Base-by-base conservation (phyloP, 2,888 invertebrate genomes). In the Metopia argyrocephala region DNA sequence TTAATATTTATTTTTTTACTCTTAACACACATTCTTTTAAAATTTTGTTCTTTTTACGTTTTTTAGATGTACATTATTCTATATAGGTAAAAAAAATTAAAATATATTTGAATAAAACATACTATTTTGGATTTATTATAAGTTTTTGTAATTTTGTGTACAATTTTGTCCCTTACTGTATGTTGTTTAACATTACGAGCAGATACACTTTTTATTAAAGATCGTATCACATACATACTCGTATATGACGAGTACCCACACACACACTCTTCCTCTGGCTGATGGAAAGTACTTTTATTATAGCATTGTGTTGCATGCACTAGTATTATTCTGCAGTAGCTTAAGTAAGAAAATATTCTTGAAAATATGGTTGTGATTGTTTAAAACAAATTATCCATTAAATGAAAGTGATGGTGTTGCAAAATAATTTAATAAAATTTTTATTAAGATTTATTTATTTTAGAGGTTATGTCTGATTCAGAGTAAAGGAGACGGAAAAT, bases 331-430 rank as follows among this genome's bases (percentile, higher is more conserved):
- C n/a, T 20, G 21, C 70, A 50, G 48, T 38, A n/a, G 52, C 28
- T 54, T 28, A 21, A 9, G 27, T 27, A 45, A 21, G 5, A 7
- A 12, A 28, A 31, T 18, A 20, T 12, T 23, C 4, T n/a, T 9
- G 9, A 5, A 64, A 5, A 45, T 15, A 31, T 56, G 7, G n/a
- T 50, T n/a, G 9, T 66, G 57, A 52, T 78, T 76, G 61, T 76
- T 9, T 68, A 46, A 52, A 71, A 52, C 65, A 78, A 65, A 78
- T 71, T 78, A 71, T 71, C 52, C 59, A 71, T 78, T 71, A 59
- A 78, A 78, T 71, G 71, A 71, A 65, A 78, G 78, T 66, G 71
- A 78, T 78, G n/a, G 46, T 78, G 71, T 46, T 61, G 65, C 71
- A 59, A 78, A 71, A 71, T 71, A 78, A 71, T 71, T 78, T 20